phyloP scores from a whole-genome alignment of 2,113 vertebrate species.

The Megaptera novaeangliae region DNA sequence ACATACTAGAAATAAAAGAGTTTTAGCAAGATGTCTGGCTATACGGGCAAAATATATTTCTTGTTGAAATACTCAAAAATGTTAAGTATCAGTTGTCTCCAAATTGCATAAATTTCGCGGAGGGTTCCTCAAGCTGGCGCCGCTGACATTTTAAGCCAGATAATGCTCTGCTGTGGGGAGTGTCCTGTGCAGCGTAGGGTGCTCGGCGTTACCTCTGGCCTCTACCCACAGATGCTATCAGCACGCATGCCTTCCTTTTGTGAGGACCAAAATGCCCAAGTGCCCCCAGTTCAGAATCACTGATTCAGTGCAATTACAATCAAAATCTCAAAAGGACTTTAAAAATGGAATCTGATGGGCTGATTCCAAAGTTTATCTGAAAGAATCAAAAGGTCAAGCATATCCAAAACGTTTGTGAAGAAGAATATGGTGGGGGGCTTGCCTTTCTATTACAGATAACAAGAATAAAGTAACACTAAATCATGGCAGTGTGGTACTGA shows the following conservation, averaged over 20 bases:
- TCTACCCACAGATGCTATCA: background rate
- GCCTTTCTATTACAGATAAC: background rate
- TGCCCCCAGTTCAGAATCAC: background rate
- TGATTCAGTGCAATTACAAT: slow-evolving; percentile 6
- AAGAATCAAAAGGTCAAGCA: slow-evolving; percentile 25
- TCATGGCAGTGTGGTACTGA: background rate
- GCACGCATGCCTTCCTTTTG: background rate
- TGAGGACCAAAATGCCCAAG: background rate
- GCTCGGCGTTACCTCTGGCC: background rate
- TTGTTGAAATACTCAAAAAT: background rate
- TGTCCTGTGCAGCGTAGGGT: background rate
- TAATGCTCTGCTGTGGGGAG: background rate
- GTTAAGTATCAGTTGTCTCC: background rate
- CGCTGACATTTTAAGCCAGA: background rate
- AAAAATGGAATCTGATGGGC: background rate
- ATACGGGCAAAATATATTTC: background rate
- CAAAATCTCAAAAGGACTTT: slow-evolving; percentile 14
- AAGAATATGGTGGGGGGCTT: background rate
- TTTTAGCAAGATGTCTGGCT: background rate
- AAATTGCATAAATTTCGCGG: background rate
- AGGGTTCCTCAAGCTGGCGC: background rate
- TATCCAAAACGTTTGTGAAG: background rate
- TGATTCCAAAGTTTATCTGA: background rate
- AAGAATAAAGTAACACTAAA: background rate
- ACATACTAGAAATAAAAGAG: background rate